Conservation (phyloP, 2,888 invertebrate genomes). For the Mellilla xanthometata region DNA sequence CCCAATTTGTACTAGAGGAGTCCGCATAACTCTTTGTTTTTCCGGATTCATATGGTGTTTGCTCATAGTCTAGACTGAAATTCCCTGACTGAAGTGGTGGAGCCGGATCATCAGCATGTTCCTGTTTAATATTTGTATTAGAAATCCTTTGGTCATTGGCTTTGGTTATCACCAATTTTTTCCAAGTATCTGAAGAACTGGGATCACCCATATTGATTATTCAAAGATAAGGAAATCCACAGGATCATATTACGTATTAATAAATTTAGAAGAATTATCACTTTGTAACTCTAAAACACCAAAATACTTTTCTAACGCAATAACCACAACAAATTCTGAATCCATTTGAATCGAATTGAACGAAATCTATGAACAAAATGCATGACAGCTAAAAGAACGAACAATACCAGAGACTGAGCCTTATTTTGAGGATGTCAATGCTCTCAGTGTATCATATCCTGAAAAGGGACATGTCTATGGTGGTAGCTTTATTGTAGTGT, state of each 20-base stretch:
- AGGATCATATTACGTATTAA: slow-evolving; percentile 63
- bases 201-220: slow-evolving; percentile 79
- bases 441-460: no score
- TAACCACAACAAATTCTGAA: no score
- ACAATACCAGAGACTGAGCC: no score
- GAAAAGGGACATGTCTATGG: no score
- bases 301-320: no score
- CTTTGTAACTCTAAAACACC: no score
- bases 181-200: slow-evolving; percentile 64
- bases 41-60: slow-evolving; percentile 32
- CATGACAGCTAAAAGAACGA: no score
- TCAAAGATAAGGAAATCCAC: slow-evolving; percentile 71
- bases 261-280: no score
- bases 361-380: no score
- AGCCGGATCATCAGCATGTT: slow-evolving; percentile 37
- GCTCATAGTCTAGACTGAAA: slow-evolving; percentile 42
- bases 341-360: no score
- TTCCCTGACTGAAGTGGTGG: slow-evolving; percentile 38
- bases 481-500: slow-evolving; percentile 1
- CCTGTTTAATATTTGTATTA: slow-evolving; percentile 54
- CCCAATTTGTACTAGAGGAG: slow-evolving; percentile 2
- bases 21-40: slow-evolving; percentile 42
- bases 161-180: slow-evolving; percentile 72
- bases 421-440: no score
- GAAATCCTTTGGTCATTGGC: slow-evolving; percentile 67